These are phyloP conservation scores for Agelastica alni DNA, from an alignment of 2,888 invertebrate genomes.

Conservation along the genomic window DNA sequence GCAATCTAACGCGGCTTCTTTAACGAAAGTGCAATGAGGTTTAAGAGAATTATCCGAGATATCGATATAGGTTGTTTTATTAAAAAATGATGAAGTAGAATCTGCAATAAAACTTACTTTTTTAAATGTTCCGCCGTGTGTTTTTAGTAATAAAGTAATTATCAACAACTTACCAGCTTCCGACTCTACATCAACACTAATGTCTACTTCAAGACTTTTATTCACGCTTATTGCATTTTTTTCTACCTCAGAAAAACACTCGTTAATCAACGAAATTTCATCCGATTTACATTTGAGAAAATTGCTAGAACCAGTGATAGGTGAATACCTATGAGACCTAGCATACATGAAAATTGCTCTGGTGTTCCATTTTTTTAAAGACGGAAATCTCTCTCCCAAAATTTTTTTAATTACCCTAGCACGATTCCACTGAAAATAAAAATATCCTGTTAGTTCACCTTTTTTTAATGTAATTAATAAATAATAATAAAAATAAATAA, in stretches of 20 bases:
- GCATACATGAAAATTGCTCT: constrained; percentile 58
- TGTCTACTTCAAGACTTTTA: constrained; percentile 16
- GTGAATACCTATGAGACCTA: constrained; percentile 55
- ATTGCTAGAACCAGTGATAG: constrained; percentile 42
- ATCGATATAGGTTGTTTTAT: constrained; percentile 29
- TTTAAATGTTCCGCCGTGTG: background rate
- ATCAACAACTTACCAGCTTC: constrained; percentile 32
- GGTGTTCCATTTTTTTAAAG: constrained; percentile 53
- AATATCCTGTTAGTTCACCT: no score
- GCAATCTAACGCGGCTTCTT: constrained; percentile 55
- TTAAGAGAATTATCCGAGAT: constrained; percentile 44
- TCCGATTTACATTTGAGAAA: constrained; percentile 39
- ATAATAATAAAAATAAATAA: no score
- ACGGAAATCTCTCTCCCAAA: constrained; percentile 40
- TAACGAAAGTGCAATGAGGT: constrained; percentile 54
- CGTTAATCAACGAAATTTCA: constrained; percentile 38
- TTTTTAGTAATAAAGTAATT: no score
- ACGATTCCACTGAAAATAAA: constrained; percentile 59
- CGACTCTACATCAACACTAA: constrained; percentile 31
- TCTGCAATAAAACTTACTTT: constrained; percentile 1
- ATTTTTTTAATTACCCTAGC: constrained; percentile 57
- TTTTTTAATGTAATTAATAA: no score
- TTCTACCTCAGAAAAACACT: constrained; percentile 30
- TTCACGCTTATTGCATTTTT: constrained; percentile 2
- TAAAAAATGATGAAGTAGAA: constrained; percentile 13